Evolutionary conservation across 2,113 vertebrate genomes (phyloP), one percentile per base, ranked within the genome.

Genomic region (Periophthalmus modestus): DNA sequence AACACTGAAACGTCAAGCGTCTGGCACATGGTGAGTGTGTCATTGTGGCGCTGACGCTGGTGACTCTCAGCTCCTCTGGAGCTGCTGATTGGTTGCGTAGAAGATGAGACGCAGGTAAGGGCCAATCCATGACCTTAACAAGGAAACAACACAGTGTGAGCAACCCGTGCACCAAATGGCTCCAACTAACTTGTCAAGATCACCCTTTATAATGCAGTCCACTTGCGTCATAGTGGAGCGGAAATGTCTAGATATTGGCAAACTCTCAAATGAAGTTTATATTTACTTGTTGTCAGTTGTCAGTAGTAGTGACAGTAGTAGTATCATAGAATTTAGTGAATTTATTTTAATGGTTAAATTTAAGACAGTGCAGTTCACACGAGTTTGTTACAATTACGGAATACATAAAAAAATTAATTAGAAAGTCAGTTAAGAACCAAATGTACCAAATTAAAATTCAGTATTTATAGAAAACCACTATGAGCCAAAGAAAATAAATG

Each of bases 11-110:
- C 86, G 81, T 91, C 89, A 93, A 87, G 87, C 71, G 93, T 93
- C 93, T 94, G 89, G 86, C 93, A 92, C 91, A 82, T 92, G 84
- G 87, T 75, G 84, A 74, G 83, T 92, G 90, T 93, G 93, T 93
- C 91, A 92, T 85, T 89, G 87, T 87, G 79, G 82, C 79, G 74
- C 88, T 93, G 93, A 93, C 89, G 90, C 80, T 87, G 72, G 84
- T 93, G 85, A 75, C 86, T 89, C 84, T 75, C 80, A 86, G 82
- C 89, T 89, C 82, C 76, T 77, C 76, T 34, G 69, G 72, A 71
- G 77, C 74, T 77, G 75, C 74, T 80, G 82, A 92, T 89, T 92
- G 89, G 91, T 72, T 73, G 80, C 54, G 68, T 1, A 3, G 47
- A 73, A 46, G 90, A 89, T 88, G 88, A 89, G 87, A 79, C 86